These are phyloP conservation scores for Drosophila flavopinicola DNA, from an alignment of 2,888 invertebrate genomes.

Conservation along the genomic window DNA sequence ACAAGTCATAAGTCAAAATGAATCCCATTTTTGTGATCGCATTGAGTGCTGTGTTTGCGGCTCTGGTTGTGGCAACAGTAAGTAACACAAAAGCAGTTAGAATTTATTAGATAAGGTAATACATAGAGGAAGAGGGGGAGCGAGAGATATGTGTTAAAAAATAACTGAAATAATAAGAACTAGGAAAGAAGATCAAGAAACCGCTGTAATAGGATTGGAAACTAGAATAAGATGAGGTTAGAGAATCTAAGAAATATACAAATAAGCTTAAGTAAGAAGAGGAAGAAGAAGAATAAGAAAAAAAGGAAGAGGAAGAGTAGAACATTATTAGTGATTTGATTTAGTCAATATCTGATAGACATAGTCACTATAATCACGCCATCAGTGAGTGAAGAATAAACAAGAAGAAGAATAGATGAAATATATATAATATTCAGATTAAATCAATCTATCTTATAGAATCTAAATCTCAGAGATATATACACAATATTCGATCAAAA, in stretches of 20 bases:
- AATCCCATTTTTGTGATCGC: slow-evolving; percentile 67
- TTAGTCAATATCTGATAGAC: too few species aligned
- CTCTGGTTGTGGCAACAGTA: slow-evolving; percentile 59
- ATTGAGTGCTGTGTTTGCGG: slow-evolving; percentile 58
- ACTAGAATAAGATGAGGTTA: too few species aligned
- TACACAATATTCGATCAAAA: too few species aligned
- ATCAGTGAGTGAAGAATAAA: too few species aligned
- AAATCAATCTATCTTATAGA: too few species aligned
- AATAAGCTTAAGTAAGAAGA: background rate
- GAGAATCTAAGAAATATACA: background rate
- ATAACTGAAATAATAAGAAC: background rate
- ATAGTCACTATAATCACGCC: too few species aligned
- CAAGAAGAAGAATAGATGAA: too few species aligned
- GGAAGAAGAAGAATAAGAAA: background rate
- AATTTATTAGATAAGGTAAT: background rate
- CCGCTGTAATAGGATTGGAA: background rate
- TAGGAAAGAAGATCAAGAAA: background rate
- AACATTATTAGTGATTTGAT: too few species aligned
- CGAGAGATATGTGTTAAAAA: background rate
- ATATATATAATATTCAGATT: too few species aligned
- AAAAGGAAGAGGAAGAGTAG: too few species aligned
- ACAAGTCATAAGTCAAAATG: slow-evolving; percentile 57
- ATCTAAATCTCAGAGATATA: too few species aligned
- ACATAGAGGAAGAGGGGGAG: background rate
- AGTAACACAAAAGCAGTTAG: slow-evolving; percentile 35